Conservation (phyloP, 2,888 invertebrate genomes). For the Agonopterix alstromeriana region DNA sequence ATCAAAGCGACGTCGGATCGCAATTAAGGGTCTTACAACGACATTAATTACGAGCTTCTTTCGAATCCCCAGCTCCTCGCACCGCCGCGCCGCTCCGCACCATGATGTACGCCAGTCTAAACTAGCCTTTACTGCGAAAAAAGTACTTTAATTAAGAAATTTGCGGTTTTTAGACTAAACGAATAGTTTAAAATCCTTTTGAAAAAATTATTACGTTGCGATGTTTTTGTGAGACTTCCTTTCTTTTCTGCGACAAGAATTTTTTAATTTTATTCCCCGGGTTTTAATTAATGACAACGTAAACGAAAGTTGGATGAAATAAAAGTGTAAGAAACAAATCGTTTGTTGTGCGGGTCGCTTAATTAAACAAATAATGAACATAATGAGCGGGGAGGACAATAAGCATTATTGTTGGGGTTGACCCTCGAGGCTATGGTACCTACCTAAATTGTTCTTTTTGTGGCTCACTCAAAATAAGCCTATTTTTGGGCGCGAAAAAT, state of each 20-base stretch:
- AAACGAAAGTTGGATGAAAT: constrained; percentile 1
- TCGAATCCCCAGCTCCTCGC: constrained; percentile 19
- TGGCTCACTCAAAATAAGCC: background rate
- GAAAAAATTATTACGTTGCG: too few species aligned
- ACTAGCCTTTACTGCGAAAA: constrained; percentile 53
- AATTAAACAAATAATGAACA: constrained; percentile 52
- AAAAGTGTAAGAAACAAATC: constrained; percentile 1
- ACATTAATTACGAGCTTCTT: constrained; percentile 65
- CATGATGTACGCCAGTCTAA: constrained; percentile 38
- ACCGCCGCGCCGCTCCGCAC: constrained; percentile 7
- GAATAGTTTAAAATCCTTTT: background rate
- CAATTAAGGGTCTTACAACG: constrained; percentile 63
- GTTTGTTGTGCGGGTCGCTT: constrained; percentile 32
- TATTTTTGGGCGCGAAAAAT: background rate
- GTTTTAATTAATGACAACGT: constrained; percentile 1
- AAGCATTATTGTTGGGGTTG: constrained; percentile 17
- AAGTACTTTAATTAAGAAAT: constrained; percentile 63
- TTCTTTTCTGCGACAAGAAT: background rate
- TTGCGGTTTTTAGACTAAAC: constrained; percentile 23
- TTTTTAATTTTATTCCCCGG: background rate
- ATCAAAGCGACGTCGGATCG: constrained; percentile 52
- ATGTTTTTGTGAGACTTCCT: background rate
- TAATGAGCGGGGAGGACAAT: constrained; percentile 35
- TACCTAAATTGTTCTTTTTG: background rate
- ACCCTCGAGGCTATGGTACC: constrained; percentile 11